Evolutionary conservation across 2,797 vertebrate genomes (phyloP).

Genomic region (Channa striata): DNA sequence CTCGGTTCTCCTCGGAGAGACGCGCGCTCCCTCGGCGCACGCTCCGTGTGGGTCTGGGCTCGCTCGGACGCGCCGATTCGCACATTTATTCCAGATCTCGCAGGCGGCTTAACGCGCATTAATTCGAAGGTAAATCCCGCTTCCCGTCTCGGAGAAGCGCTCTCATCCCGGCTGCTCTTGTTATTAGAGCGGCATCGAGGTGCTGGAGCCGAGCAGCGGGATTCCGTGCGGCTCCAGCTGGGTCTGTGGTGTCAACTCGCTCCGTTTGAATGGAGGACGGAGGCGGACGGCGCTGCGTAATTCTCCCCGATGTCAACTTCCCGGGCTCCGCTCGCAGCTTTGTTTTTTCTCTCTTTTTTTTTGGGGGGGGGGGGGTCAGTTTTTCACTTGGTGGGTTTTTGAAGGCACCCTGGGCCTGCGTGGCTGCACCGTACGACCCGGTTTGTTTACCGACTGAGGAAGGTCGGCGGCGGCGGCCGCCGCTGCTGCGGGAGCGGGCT

Average conservation of each 20-base stretch:
- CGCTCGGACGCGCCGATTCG: slow-evolving; percentile 15
- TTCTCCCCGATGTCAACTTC: slow-evolving; percentile 49
- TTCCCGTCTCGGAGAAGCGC: neutral
- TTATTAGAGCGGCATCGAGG: neutral
- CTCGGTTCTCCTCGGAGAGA: slow-evolving; percentile 62
- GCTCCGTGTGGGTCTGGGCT: slow-evolving; percentile 1
- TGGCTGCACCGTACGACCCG: slow-evolving; percentile 30
- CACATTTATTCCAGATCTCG: neutral
- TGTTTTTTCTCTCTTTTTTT: no score
- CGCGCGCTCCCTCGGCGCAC: neutral
- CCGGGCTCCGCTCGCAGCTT: neutral
- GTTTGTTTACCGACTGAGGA: slow-evolving; percentile 63
- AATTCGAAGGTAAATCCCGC: neutral
- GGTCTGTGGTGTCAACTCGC: slow-evolving; percentile 5
- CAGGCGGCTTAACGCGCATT: neutral
- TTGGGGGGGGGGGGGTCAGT: no score
- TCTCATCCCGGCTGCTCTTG: neutral
- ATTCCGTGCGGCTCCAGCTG: neutral
- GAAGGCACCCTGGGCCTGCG: neutral
- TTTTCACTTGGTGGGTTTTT: neutral
- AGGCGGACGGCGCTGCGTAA: slow-evolving; percentile 31
- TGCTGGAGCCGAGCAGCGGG: slow-evolving; percentile 1
- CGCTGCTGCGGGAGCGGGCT: neutral
- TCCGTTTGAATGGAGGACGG: slow-evolving; percentile 65
- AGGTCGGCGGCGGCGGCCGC: slow-evolving; percentile 21